Base-by-base conservation (phyloP, 2,888 invertebrate species). In the Thereva nobilitata region DNA sequence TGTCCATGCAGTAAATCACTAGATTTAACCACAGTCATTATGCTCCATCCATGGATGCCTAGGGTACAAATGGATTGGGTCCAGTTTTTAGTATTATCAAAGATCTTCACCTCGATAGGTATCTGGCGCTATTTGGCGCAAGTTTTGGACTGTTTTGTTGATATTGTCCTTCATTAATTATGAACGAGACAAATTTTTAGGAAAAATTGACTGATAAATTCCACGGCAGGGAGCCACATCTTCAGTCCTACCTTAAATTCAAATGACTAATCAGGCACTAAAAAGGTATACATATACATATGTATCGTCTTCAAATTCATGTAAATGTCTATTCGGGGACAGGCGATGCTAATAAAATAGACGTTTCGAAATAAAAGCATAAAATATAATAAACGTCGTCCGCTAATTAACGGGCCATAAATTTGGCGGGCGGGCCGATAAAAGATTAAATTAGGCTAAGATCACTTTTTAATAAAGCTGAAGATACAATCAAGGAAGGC, bases 161-260 rank as follows among this genome's bases (percentile, higher is more conserved):
- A 64, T 55, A 68, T 68, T 61, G 65, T 55, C 54, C 42, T 45
- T 64, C 66, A 70, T 70, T 70, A 70, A 70, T 70, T 68, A 70
- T 59, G 42, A 12, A 23, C 59, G 64, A 66, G 68, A 68, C 67
- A 66, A 70, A 70, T 68, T 70, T 70, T 59, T 42, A 59, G 55
- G 64, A 70, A 64, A 70, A 68, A 68, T 66, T 67, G 53, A 57
- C 50, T 66, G 67, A 66, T 70, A 70, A 70, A 50, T 37, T 10
- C 38, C 61, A 55, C 70, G 23, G 40, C 64, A 37, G 70, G 70
- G 47, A 44, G 52, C 44, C 57, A 12, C 61, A 50, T 50, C 23
- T 41, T 41, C 23, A 38, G 40, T 50, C 40, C 34, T 50, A 50
- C 40, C 50, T 12, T 41, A 38, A 50, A 61, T 50, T 50, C 40